These are phyloP conservation scores for Myotis yumanensis DNA, from an alignment of 2,113 vertebrate genomes.

Conservation along the genomic window DNA sequence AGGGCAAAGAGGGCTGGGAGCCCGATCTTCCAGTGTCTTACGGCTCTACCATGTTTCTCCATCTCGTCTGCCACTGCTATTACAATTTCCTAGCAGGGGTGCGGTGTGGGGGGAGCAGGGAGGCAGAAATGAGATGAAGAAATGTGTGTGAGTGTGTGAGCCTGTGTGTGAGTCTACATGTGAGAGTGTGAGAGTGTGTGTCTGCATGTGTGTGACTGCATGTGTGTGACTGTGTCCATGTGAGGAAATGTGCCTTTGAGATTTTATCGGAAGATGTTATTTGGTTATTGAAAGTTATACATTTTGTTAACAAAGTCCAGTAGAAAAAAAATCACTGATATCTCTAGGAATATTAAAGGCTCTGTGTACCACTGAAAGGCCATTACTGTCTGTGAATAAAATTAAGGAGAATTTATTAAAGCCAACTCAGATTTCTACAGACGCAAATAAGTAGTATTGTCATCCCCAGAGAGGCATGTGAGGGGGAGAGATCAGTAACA, in stretches of 20 bases:
- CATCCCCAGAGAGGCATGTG: background rate
- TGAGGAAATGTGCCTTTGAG: background rate
- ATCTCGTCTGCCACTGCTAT: background rate
- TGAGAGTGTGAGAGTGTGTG: background rate
- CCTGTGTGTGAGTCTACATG: background rate
- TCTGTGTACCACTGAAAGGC: background rate
- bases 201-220: background rate
- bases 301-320: conserved; percentile 37
- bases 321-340: conserved; percentile 21
- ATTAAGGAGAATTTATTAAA: conserved; percentile 48
- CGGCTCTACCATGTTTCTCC: background rate
- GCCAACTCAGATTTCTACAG: conserved; percentile 10
- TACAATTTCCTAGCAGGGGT: background rate
- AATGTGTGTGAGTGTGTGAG: background rate
- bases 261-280: background rate
- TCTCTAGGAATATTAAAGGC: conserved; percentile 42
- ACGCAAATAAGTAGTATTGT: conserved; percentile 40
- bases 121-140: too few relatives aligned
- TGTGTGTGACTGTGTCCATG: background rate
- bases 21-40: background rate
- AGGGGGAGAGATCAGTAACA: background rate
- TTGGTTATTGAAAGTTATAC: conserved; percentile 18
- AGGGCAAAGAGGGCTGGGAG: background rate
- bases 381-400: conserved; percentile 31
- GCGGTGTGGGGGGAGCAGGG: background rate